Conservation (phyloP, 2,797 vertebrate genomes). For the Arnoldichthys spilopterus region DNA sequence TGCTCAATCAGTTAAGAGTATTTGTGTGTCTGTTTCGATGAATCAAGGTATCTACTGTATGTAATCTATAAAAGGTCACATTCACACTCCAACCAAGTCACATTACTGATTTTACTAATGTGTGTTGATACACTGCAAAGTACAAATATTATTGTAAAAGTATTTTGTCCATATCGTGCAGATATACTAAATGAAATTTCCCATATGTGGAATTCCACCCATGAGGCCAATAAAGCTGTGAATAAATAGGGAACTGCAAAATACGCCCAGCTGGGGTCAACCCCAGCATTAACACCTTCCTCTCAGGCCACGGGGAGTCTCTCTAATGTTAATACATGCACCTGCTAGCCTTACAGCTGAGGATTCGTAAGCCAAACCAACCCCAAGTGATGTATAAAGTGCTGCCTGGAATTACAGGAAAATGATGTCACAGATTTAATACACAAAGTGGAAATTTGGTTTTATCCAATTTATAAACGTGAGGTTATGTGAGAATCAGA, state of each 20-base stretch:
- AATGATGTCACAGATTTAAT: constrained; percentile 12
- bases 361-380: constrained; percentile 33
- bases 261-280: constrained; percentile 20
- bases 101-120: neutral
- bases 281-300: constrained; percentile 29
- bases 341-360: constrained; percentile 39
- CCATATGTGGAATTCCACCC: neutral
- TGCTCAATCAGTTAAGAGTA: no score
- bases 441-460: constrained; percentile 16
- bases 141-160: neutral
- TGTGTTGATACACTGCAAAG: neutral
- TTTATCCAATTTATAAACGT: constrained; percentile 27
- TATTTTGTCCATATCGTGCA: neutral
- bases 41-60: neutral
- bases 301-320: constrained; percentile 10
- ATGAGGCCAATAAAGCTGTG: neutral
- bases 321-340: constrained; percentile 40
- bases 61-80: no score
- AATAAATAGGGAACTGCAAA: neutral
- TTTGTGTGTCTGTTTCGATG: no score
- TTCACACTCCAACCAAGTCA: no score
- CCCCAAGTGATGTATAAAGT: constrained; percentile 38
- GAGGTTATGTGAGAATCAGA: constrained; percentile 3
- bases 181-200: neutral
- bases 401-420: constrained; percentile 32